Evolutionary conservation across 1,140 invertebrate genomes (phyloP).

Genomic region (Mycetomoellerius zeteki): DNA sequence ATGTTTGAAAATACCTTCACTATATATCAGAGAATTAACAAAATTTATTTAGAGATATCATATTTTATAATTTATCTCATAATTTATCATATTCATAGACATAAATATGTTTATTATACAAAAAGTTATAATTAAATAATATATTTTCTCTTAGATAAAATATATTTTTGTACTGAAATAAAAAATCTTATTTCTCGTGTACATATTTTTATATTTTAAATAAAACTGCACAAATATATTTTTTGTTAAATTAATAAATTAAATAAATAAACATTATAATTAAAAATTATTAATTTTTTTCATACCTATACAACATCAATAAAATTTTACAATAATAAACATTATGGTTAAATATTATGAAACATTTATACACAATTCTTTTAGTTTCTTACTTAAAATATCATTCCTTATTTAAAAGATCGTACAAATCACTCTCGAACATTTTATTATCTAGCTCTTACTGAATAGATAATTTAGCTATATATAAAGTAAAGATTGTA

Average conservation of each 20-base stretch:
- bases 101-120: conserved; percentile 4
- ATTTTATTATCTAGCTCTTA: conserved; percentile 26
- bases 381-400: conserved; percentile 4
- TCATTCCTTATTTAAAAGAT: conserved; percentile 34
- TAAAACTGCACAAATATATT: conserved; percentile 11
- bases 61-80: conserved; percentile 16
- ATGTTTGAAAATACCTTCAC: background rate
- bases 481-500: background rate
- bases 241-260: background rate
- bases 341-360: background rate
- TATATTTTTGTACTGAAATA: background rate
- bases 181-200: background rate
- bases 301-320: conserved; percentile 19
- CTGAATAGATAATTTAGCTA: conserved; percentile 28
- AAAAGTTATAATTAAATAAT: background rate
- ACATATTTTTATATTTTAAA: background rate
- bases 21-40: background rate
- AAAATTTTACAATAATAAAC: conserved; percentile 53
- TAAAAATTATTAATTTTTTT: background rate
- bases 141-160: background rate
- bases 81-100: conserved; percentile 10
- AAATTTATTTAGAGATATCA: conserved; percentile 21
- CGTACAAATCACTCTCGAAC: conserved; percentile 19
- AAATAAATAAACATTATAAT: conserved; percentile 3
- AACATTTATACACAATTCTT: background rate